Evolutionary conservation across 2,797 vertebrate species (phyloP).

Genomic region (Crenichthys baileyi): DNA sequence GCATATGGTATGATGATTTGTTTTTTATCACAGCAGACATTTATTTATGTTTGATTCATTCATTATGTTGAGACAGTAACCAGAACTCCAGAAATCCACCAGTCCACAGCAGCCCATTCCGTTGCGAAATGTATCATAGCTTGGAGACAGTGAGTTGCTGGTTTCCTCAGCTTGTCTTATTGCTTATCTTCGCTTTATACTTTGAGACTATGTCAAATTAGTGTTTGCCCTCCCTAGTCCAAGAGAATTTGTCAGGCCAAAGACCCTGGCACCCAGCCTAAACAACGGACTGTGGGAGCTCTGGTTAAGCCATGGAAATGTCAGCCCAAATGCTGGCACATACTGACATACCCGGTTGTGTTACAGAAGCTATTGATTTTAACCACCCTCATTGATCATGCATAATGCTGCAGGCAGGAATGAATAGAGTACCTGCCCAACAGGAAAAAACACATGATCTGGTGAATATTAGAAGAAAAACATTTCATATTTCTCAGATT

Average conservation of each 20-base stretch:
- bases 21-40: not conserved
- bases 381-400: not conserved
- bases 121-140: not conserved
- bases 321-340: not conserved
- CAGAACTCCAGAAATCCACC: not conserved
- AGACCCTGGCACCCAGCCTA: not conserved
- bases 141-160: not conserved
- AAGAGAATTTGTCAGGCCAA: not conserved
- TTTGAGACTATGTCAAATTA: not conserved
- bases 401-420: not conserved
- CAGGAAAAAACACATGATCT: constrained; percentile 5
- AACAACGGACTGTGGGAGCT: not conserved
- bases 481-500: not conserved
- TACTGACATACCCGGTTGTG: not conserved
- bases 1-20: not conserved
- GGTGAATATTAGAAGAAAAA: constrained; percentile 13
- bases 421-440: not conserved
- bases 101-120: not conserved
- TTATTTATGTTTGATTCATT: not conserved
- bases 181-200: not conserved
- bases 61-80: not conserved
- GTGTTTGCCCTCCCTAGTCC: not conserved
- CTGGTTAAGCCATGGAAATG: not conserved
- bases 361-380: not conserved
- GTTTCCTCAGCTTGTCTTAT: not conserved